Base-by-base conservation (phyloP, 2,113 vertebrate genomes). In the Procavia capensis region DNA sequence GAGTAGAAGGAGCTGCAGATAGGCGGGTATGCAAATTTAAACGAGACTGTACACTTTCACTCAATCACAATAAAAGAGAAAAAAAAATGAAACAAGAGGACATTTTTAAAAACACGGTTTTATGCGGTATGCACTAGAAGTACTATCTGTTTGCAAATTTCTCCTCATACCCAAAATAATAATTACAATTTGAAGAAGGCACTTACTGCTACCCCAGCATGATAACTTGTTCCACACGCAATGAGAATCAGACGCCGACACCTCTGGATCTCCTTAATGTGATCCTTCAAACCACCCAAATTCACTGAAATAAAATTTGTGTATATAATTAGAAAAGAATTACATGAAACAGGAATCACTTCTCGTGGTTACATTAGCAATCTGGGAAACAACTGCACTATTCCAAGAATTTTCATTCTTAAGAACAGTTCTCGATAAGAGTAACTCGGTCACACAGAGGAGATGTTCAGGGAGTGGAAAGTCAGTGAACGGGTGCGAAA, bases 181-280 rank as follows among this genome's bases (percentile, higher is more conserved):
- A 90, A 87, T 25, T 68, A 64, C 82, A 95, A 89, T 72, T 75
- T 74, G 54, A 81, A 63, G 68, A 95, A 29, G 68, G 5, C 72
- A 99, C 99, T 99, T 96, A 99, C 99, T 17, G 99, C 99, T 83
- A 99, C 98, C 41, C 99, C 99, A 16, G 99, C 99, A 4, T 99
- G 99, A 86, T 99, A 99, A 96, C 99, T 99, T 0, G 99, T 99
- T 87, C 99, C 99, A 61, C 99, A 99, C 13, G 99, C 99, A 79
- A 99, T 99, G 31, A 99, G 99, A 97, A 99, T 99, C 72, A 99
- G 97, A 34, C 99, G 98, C 3, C 99, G 99, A 95, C 99, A 99
- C 94, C 99, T 98, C 98, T 99, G 99, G 95, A 99, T 99, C 98
- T 99, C 99, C 97, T 99, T 99, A 88, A 99, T 99, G 98, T 99